Evolutionary conservation across 2,113 vertebrate species (phyloP), one percentile per base, ranked within the genome.

Genomic region (Eublepharis macularius): DNA sequence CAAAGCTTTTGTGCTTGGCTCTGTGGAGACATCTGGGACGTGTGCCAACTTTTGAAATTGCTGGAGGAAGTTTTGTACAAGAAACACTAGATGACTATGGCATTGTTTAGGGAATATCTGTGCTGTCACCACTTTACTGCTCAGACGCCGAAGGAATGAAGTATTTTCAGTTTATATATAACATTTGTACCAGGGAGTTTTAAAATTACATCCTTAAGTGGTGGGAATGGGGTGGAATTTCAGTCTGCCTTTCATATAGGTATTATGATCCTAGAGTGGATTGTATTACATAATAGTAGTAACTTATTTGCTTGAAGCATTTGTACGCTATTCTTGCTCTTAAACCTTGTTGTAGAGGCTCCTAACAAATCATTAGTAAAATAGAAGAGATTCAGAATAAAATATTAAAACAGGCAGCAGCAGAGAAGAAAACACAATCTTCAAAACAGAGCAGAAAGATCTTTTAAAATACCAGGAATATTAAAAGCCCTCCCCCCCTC

Each of bases 201-300:
- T 86, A 82, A 89, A 91, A 47, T 66, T 47, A 45, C 17, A 66
- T 2, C 26, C 82, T 32, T 51, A 41, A 65, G 65, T 76, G 21
- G 43, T 91, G 91, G 82, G 39, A 90, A 45, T 45, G 26, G n/a
- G 47, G 26, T 81, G 74, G 66, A 88, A 88, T 91, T 91, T 91
- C 82, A 10, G 29, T 21, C 26, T n/a, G 57, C 12, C 70, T 51
- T 88, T 73, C 90, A 70, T 1, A 0, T 66, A 73, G 82, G 74
- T 68, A 82, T 89, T 87, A 0, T 8, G 88, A 12, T 36, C 83
- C 88, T 88, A 81, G 29, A 87, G 47, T 90, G 81, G 77, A 65
- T 78, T 43, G 36, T 60, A 24, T 21, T 60, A 41, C 32, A 41
- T 32, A 29, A 29, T 41, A 26, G 49, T 36, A 76, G 21, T 26